These are phyloP conservation scores for Zygaena filipendulae DNA, from an alignment of 2,888 invertebrate species.

Conservation along the genomic window DNA sequence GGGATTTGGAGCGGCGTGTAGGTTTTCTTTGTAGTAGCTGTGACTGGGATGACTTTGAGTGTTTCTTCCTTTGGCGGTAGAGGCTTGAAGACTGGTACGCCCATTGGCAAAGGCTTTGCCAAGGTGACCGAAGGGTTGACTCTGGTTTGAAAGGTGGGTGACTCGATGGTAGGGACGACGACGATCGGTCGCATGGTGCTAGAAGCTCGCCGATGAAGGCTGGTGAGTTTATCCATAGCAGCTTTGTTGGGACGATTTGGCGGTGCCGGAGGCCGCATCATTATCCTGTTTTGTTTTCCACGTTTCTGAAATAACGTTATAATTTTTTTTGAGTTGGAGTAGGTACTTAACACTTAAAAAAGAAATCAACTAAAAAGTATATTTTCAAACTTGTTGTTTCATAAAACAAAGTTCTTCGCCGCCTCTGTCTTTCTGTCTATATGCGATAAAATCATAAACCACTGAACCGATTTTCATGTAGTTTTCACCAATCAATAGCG, in stretches of 20 bases:
- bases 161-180: conserved; percentile 35
- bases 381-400: conserved; percentile 11
- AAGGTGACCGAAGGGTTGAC: conserved; percentile 41
- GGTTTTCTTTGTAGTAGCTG: conserved; percentile 36
- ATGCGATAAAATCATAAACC: too few species aligned
- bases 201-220: conserved; percentile 35
- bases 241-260: conserved; percentile 38
- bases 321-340: too few species aligned
- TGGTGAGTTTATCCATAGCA: conserved; percentile 47
- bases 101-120: conserved; percentile 66
- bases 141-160: conserved; percentile 22
- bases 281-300: conserved; percentile 58
- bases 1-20: conserved; percentile 46
- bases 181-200: conserved; percentile 51
- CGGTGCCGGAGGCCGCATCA: conserved; percentile 48
- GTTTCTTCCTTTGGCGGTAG: conserved; percentile 73
- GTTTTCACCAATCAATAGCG: too few species aligned
- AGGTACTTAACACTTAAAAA: too few species aligned
- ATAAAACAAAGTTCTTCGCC: too few species aligned
- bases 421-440: too few species aligned
- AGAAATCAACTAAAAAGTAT: too few species aligned
- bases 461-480: too few species aligned
- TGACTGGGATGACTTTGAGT: conserved; percentile 59
- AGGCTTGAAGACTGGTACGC: conserved; percentile 83
- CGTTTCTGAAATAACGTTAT: conserved; percentile 66